Evolutionary conservation across 2,888 invertebrate genomes (phyloP), one percentile per base, ranked within the genome.

Genomic region (Phaedon cochleariae): DNA sequence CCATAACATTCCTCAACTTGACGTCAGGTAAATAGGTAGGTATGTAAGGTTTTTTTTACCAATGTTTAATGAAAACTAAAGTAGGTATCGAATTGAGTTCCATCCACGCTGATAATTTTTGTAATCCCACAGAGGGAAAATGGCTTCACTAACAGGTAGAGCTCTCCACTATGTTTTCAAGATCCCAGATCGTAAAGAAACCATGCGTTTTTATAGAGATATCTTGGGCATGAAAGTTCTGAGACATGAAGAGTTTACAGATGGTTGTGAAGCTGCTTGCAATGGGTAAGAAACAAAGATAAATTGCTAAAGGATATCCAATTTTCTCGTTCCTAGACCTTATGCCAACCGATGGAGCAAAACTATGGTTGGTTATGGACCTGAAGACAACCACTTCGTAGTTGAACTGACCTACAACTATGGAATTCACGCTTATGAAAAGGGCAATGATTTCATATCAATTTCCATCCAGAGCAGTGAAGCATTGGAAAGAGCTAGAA

Each of bases 311-410:
- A 26, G 3, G n/a, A n/a, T n/a, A n/a, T 26, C 3, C 26, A 26
- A 26, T 26, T 26, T 26, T n/a, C n/a, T n/a, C n/a, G n/a, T n/a
- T n/a, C n/a, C n/a, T n/a, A 97, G 97, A n/a, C 97, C 97, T 0
- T 98, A 98, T 79, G 95, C 94, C 76, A 97, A 96, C 77, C 91
- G 95, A 74, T 99, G 99, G 99, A 97, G 97, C 81, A 99, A 99
- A 85, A 98, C 98, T 0, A 99, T 99, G 98, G 89, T 98, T 51
- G 99, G 98, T 1, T 99, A 97, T 84, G 98, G 98, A 0, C 91
- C 94, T 0, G 99, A 99, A 85, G 93, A 96, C 76, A 87, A 89
- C 59, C 94, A 98, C 84, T 99, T 98, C 85, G 98, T 96, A 0
- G 87, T 98, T 20, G 98, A 99, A 81, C 86, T 99, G 49, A 98